A percentile compares a stretch with the other conserved stretches of the same genome.
phyloP scores from a whole-genome alignment of 2,113 vertebrate genomes.

The Ursus arctos region DNA sequence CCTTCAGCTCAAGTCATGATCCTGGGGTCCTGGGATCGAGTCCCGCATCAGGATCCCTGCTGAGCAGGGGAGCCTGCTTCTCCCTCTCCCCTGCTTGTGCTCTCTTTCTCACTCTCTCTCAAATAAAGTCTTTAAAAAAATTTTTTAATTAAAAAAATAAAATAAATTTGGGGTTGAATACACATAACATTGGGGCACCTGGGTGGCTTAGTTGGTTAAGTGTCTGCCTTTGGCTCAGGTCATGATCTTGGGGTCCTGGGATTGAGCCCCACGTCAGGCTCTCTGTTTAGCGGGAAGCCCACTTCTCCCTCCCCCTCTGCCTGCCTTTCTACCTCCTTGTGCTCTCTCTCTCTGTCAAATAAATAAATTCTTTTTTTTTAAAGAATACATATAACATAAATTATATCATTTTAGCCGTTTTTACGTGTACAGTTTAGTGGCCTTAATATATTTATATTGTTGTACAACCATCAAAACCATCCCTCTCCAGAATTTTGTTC shows the following conservation, averaged over 20 bases:
- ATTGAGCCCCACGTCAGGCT: too few relatives aligned
- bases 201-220: too few relatives aligned
- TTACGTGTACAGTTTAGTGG: background rate
- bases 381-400: background rate
- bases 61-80: background rate
- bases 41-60: too few relatives aligned
- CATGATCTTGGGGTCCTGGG: too few relatives aligned
- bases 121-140: background rate
- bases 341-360: background rate
- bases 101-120: background rate
- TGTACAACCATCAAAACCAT: background rate
- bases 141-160: background rate
- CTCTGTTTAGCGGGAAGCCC: too few relatives aligned
- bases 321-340: background rate
- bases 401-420: background rate
- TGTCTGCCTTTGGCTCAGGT: too few relatives aligned
- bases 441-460: background rate
- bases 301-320: background rate
- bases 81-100: background rate
- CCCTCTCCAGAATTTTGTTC: background rate
- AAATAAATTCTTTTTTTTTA: background rate
- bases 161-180: background rate
- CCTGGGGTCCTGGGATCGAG: too few relatives aligned
- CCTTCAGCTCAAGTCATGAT: too few relatives aligned
- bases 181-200: background rate